Percentiles rank a stretch among this genome's conserved stretches.
These are phyloP conservation scores for Leucoma salicis DNA, from an alignment of 2,888 invertebrate species.

Conservation along the genomic window DNA sequence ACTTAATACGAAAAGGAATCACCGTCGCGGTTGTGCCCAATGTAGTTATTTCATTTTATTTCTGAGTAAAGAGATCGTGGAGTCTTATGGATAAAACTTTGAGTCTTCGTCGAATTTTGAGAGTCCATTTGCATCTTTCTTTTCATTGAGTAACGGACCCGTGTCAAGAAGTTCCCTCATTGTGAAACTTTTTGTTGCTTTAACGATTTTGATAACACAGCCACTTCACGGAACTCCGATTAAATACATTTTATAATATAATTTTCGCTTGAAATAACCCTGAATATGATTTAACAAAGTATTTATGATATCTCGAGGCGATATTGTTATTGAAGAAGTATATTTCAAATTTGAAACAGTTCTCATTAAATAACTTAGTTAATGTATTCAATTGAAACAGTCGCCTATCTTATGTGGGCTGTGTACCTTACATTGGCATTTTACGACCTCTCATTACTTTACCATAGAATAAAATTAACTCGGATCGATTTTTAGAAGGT, in stretches of 20 bases:
- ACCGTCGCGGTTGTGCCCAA: constrained; percentile 11
- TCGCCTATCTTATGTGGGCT: constrained; percentile 18
- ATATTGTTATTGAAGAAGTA: not conserved
- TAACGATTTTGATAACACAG: constrained; percentile 27
- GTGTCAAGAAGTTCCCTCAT: constrained; percentile 37
- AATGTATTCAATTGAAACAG: constrained; percentile 12
- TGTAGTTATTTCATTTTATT: constrained; percentile 17
- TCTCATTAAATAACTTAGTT: constrained; percentile 6
- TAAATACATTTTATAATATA: constrained; percentile 33
- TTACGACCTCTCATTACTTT: constrained; percentile 34
- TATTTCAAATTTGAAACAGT: not conserved
- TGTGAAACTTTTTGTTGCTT: constrained; percentile 36
- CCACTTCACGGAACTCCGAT: constrained; percentile 26
- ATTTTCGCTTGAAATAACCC: constrained; percentile 26
- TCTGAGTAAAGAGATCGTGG: constrained; percentile 36
- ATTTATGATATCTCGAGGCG: not conserved
- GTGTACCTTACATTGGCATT: constrained; percentile 20
- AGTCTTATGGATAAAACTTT: constrained; percentile 61
- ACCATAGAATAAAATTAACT: constrained; percentile 34
- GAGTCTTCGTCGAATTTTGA: constrained; percentile 64
- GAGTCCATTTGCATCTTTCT: constrained; percentile 67
- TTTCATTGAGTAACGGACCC: constrained; percentile 51
- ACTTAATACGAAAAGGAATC: constrained; percentile 9
- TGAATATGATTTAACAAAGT: constrained; percentile 4
- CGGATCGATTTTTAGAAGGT: constrained; percentile 25